Evolutionary conservation across 2,113 vertebrate genomes (phyloP).

Genomic region (rat (Rattus norvegicus)): GRCr8 NC_086027.1:32338501-32339000

Average conservation of each 20-base stretch:
- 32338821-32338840: neutral
- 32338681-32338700: neutral
- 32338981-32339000: neutral
- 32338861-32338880: neutral
- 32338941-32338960: conserved; percentile 1
- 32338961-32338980: neutral
- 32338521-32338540: neutral
- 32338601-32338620: neutral
- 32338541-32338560: neutral
- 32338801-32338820: neutral
- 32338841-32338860: neutral
- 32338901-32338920: neutral
- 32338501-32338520: neutral
- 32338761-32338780: neutral
- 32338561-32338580: neutral
- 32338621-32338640: neutral
- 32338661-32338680: neutral
- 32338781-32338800: neutral
- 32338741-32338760: neutral
- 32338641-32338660: neutral
- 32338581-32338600: neutral
- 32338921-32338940: neutral
- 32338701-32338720: neutral
- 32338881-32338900: conserved; percentile 9
- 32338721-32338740: neutral